Conservation (phyloP, 2,888 invertebrate genomes). For the Lepidochrysops patricia region DNA sequence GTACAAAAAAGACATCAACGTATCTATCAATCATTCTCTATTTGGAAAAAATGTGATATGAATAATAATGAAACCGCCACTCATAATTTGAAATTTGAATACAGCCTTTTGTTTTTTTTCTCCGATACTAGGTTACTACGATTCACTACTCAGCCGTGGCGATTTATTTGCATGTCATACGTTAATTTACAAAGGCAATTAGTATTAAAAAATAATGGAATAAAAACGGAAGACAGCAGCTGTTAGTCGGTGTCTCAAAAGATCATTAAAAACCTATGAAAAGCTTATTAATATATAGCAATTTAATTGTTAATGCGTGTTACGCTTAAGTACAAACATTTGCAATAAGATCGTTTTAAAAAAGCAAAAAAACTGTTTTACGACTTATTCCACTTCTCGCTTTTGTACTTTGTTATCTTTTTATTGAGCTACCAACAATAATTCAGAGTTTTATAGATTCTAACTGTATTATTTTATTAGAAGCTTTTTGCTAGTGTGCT, state of each 20-base stretch:
- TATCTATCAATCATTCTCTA: constrained; percentile 26
- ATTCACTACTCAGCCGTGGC: background rate
- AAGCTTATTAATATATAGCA: background rate
- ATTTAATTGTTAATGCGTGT: constrained; percentile 2
- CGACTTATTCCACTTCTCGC: background rate
- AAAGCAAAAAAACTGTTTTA: background rate
- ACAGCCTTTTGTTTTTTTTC: constrained; percentile 28
- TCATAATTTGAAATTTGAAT: constrained; percentile 64
- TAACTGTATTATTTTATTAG: background rate
- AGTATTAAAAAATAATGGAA: background rate
- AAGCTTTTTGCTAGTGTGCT: background rate
- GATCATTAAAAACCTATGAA: background rate
- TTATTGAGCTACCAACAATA: background rate
- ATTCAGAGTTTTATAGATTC: background rate
- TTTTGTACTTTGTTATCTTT: background rate
- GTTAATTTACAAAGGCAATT: constrained; percentile 2
- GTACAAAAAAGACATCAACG: constrained; percentile 27
- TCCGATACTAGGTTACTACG: background rate
- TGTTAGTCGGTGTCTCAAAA: background rate
- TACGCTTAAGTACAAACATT: background rate
- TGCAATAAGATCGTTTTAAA: background rate
- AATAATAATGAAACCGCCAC: constrained; percentile 35
- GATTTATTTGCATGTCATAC: background rate
- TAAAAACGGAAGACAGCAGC: background rate
- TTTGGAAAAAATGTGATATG: constrained; percentile 25